Evolutionary conservation across 2,797 vertebrate species (phyloP), one percentile per base, ranked within the genome.

Genomic region (Anguilla obscura): DNA sequence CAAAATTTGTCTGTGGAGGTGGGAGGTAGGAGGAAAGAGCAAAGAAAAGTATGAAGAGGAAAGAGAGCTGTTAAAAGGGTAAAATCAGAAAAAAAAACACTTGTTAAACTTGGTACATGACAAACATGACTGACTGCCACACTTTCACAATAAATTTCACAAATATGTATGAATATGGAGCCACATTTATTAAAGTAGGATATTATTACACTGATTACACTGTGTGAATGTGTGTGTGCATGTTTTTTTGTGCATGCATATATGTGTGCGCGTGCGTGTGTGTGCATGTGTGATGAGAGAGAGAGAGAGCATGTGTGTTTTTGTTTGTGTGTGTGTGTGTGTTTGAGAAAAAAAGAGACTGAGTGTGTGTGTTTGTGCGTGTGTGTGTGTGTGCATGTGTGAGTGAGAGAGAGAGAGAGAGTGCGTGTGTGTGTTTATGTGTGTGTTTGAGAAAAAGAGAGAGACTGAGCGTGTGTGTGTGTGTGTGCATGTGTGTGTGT

Each of bases 1-100:
- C 98, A 8, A 99, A 98, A 93, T 98, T 97, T 69, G 97, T 98
- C 98, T 99, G 95, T 24, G 48, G 48, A 86, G 40, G 12, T 18
- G 21, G 36, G 12, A 63, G 50, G 60, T 54, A n/a, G 9, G n/a
- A 27, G 16, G 45, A 12, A n/a, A 18, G n/a, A 33, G 54, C 14
- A 16, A 63, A 76, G 36, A 27, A 45, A 33, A 80, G 18, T 10
- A 52, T 74, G 45, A 16, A 16, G 40, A 27, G 9, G 10, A n/a
- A 27, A 27, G 48, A 54, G 82, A 27, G 18, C 10, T 33, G 16
- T 14, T 8, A 36, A 71, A 52, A 85, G 36, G 36, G 87, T 71
- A 30, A 71, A 30, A 30, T 71, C 5, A 71, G 86, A 0, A 18
- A 54, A n/a, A 86, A 36, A 74, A 40, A 40, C 76, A 80, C 1